These are phyloP conservation scores for Poecilobothrus nobilitatus DNA, from an alignment of 2,888 invertebrate genomes.

Conservation along the genomic window DNA sequence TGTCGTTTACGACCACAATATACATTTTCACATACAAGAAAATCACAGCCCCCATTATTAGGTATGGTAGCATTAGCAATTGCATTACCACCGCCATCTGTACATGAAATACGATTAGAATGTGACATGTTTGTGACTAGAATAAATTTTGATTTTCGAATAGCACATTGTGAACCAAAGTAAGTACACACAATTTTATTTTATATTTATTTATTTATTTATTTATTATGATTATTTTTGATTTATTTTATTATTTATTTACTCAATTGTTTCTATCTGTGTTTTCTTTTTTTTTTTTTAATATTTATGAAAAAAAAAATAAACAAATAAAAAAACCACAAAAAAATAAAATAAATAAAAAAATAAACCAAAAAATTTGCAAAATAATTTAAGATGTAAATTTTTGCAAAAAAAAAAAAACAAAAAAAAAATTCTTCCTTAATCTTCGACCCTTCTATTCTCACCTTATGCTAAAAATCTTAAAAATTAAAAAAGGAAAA, in stretches of 20 bases:
- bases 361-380: too few relatives aligned
- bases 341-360: too few relatives aligned
- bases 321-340: too few relatives aligned
- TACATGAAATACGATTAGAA: conserved; percentile 92
- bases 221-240: background rate
- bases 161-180: conserved; percentile 96
- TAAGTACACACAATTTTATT: conserved; percentile 43
- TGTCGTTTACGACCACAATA: conserved; percentile 89
- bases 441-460: too few relatives aligned
- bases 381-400: too few relatives aligned
- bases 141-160: conserved; percentile 90
- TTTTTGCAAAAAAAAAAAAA: too few relatives aligned
- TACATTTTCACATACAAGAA: conserved; percentile 82
- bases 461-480: too few relatives aligned
- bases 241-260: too few relatives aligned
- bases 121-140: conserved; percentile 94
- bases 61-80: conserved; percentile 95
- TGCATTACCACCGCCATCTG: conserved; percentile 91
- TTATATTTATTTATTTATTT: background rate
- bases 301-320: too few relatives aligned
- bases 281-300: background rate
- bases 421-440: too few relatives aligned
- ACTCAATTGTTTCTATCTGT: conserved; percentile 6
- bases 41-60: conserved; percentile 74
- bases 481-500: too few relatives aligned